These are phyloP conservation scores for Sebastes itinus DNA, from an alignment of 2,797 vertebrate species.

Conservation along the genomic window DNA sequence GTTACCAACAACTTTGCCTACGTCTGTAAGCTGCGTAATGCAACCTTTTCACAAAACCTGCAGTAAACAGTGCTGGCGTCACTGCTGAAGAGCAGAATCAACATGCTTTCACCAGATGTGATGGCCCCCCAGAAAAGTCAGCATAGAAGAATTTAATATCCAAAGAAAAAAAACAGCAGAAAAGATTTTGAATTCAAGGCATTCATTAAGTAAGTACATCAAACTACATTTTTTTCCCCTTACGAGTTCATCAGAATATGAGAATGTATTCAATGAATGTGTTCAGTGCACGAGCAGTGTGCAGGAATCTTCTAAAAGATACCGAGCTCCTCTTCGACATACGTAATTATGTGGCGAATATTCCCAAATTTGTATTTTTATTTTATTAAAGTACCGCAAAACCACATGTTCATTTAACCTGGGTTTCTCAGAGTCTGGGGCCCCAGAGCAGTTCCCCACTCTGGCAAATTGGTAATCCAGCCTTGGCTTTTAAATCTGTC, in stretches of 20 bases:
- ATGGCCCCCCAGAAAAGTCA: no score
- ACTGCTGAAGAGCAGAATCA: background rate
- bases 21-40: background rate
- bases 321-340: no score
- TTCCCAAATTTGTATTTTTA: background rate
- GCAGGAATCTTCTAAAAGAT: background rate
- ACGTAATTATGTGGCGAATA: background rate
- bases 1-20: no score
- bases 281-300: no score
- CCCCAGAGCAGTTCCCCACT: no score
- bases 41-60: background rate
- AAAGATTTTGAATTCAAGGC: background rate
- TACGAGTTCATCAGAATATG: no score
- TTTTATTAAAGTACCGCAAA: background rate
- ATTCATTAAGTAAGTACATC: no score
- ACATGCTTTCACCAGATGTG: background rate
- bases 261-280: no score
- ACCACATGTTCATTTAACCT: background rate
- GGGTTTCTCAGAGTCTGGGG: background rate
- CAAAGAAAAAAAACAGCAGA: background rate
- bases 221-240: no score
- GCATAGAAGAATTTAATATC: background rate
- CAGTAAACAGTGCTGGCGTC: background rate
- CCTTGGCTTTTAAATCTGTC: fast-evolving
- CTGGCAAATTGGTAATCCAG: no score